Conservation (phyloP, 1,140 invertebrate species). For the Dendrolimus kikuchii region DNA sequence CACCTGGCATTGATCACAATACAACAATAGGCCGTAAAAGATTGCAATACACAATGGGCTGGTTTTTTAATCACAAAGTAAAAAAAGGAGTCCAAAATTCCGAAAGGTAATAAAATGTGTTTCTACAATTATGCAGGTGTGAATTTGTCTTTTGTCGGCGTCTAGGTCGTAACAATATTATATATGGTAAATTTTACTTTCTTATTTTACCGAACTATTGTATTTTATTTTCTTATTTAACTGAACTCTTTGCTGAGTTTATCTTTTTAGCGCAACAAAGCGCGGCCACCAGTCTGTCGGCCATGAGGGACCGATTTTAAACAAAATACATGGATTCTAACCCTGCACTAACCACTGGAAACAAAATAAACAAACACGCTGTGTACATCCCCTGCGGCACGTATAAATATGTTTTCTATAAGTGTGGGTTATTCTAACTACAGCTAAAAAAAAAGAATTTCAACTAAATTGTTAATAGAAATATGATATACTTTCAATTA, state of each 20-base stretch:
- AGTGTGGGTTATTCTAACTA: not conserved
- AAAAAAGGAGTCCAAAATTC: too few relatives aligned
- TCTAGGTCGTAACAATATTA: too few relatives aligned
- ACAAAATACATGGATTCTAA: conserved; percentile 26
- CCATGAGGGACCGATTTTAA: conserved; percentile 34
- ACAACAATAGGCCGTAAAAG: too few relatives aligned
- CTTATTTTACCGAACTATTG: conserved; percentile 13
- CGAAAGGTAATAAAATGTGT: too few relatives aligned
- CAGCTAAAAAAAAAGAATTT: not conserved
- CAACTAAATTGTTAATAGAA: too few relatives aligned
- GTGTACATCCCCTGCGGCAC: not conserved
- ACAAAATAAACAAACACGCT: conserved; percentile 2
- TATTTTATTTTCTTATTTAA: conserved; percentile 39
- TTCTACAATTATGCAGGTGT: too few relatives aligned
- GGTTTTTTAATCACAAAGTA: too few relatives aligned
- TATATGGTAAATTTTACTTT: not conserved
- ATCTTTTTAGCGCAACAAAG: conserved; percentile 38
- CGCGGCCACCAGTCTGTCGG: conserved; percentile 19
- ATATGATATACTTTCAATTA: too few relatives aligned
- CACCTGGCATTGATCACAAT: too few relatives aligned
- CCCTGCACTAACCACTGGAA: conserved; percentile 15
- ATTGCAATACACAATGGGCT: too few relatives aligned
- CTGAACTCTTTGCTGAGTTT: conserved; percentile 27
- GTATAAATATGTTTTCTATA: not conserved
- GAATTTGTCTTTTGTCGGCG: too few relatives aligned